Percentiles rank a stretch among this genome's conserved stretches.
Evolutionary conservation across 2,113 vertebrate species (phyloP).

Genomic region (Columba janthina): DNA sequence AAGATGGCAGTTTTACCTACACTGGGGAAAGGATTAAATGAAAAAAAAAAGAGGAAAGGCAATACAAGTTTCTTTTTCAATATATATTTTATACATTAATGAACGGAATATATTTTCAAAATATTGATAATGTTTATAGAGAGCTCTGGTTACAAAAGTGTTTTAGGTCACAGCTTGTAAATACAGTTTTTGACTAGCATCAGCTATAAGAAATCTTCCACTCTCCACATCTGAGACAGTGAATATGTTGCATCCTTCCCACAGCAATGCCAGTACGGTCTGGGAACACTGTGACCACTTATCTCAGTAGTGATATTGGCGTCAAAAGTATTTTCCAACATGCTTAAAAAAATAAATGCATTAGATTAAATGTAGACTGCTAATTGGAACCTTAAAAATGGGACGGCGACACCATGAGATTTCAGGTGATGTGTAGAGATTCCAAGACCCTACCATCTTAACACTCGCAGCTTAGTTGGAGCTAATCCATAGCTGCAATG

Average conservation of each 20-base stretch:
- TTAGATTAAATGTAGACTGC: not conserved
- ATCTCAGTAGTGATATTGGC: constrained; percentile 82
- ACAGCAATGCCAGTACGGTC: not conserved
- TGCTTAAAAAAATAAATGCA: constrained; percentile 68
- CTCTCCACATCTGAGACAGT: accelerated
- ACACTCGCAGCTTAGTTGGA: not conserved
- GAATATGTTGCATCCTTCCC: not conserved
- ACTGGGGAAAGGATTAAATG: not conserved
- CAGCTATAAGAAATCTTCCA: not conserved
- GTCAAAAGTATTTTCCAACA: constrained; percentile 87
- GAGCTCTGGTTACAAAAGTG: not conserved
- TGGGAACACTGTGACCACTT: constrained; percentile 82
- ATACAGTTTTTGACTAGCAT: not conserved
- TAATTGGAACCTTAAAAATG: not conserved
- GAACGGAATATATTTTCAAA: not conserved
- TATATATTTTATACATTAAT: not conserved
- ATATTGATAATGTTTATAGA: not conserved
- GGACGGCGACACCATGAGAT: not conserved
- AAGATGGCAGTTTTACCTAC: not conserved
- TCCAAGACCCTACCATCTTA: not conserved
- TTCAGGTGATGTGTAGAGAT: not conserved
- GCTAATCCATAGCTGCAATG: not conserved
- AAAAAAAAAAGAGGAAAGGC: not conserved
- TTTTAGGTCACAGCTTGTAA: not conserved
- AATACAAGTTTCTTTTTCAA: not conserved